These are phyloP conservation scores for Sylvietta virens DNA, from an alignment of 2,113 vertebrate species.

Conservation along the genomic window DNA sequence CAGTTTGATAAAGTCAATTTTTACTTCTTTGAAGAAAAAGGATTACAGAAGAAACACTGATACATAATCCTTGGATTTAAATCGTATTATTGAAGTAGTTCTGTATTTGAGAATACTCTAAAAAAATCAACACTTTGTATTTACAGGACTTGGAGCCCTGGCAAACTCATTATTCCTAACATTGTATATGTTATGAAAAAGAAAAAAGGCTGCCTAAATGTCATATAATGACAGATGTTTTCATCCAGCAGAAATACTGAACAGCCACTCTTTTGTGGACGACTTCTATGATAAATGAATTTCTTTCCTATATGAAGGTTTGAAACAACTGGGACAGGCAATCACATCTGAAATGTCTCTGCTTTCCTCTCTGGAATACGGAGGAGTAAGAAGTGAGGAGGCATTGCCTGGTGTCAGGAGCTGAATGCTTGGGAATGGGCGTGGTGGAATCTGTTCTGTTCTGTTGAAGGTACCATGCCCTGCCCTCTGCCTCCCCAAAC, in stretches of 20 bases:
- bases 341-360: not conserved
- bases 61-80: not conserved
- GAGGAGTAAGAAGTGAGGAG: not conserved
- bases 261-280: not conserved
- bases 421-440: not conserved
- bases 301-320: not conserved
- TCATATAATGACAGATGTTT: not conserved
- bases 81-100: conserved; percentile 12
- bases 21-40: conserved; percentile 9
- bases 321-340: not conserved
- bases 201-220: not conserved
- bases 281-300: not conserved
- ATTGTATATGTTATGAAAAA: not conserved
- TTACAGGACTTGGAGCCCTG: not conserved
- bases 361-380: not conserved
- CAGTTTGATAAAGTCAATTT: not conserved
- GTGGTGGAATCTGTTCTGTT: not conserved
- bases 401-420: not conserved
- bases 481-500: not conserved
- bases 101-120: conserved; percentile 25
- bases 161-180: conserved; percentile 11
- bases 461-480: not conserved
- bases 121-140: conserved; percentile 13
- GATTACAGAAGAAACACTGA: not conserved
- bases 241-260: not conserved